Base-by-base conservation (phyloP, 2,797 vertebrate genomes). In the Hippoglossus hippoglossus region DNA sequence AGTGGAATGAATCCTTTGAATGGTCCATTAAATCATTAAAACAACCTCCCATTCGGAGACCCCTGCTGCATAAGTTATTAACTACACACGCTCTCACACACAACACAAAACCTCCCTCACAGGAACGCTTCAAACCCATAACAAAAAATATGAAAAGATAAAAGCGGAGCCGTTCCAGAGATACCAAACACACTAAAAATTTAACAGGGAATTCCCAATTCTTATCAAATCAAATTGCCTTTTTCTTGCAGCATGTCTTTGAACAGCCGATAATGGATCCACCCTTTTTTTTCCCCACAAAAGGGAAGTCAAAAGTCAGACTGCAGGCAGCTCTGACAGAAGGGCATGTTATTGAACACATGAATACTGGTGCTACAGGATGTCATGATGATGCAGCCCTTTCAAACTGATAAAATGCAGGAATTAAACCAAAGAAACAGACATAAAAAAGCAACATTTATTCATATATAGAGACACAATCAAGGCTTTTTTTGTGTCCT, bases 11-110 rank as follows among this genome's bases (percentile, higher is more conserved):
- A 71, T 83, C 72, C 83, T 79, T 85, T 83, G 64, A 91, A 87
- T 75, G 74, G 74, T 28, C 85, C 81, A 84, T 87, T 89, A 83
- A 86, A 86, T 87, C 79, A 87, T 89, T 87, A 83, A 87, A 90
- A 88, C 78, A 82, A 75, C 77, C 79, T 83, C 72, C 73, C 70
- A 73, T 79, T 85, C 81, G 67, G 70, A 83, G 77, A 76, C 76
- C 66, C 63, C 67, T 59, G 50, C 79, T 84, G 85, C 81, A 87
- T 82, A 79, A 81, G 71, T 74, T 88, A 86, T 83, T 82, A 85
- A 85, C 59, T 58, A 66, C 77, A 80, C 51, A 58, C 50, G 13
- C 64, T 18, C 67, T 58, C 47, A 11, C 85, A 54, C 62, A 66
- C 67, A 83, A 67, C 69, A 73, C 56, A 52, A 67, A 87, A 67